A percentile compares a stretch with the other conserved stretches of the same genome.
These are phyloP conservation scores for Larimichthys crocea DNA, from an alignment of 2,113 vertebrate genomes.

Conservation along the genomic window DNA sequence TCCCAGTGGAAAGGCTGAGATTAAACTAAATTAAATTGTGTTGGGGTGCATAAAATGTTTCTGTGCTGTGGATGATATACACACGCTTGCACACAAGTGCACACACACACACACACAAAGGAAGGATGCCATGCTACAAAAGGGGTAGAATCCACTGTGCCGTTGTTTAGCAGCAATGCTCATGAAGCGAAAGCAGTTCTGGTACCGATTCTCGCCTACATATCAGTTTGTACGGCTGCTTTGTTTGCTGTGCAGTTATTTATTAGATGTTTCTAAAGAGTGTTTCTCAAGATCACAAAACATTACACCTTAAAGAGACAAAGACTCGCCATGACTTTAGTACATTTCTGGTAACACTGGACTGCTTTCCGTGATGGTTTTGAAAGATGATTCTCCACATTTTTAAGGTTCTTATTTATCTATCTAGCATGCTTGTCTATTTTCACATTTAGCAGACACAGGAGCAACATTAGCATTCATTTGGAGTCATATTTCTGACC, in stretches of 20 bases:
- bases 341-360: neutral
- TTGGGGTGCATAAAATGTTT: conserved; percentile 79
- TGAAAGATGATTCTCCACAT: too few species aligned
- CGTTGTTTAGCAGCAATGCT: neutral
- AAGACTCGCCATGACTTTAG: neutral
- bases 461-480: too few species aligned
- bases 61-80: conserved; percentile 59
- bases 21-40: conserved; percentile 87
- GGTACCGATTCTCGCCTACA: neutral
- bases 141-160: conserved; percentile 10
- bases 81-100: conserved; percentile 7
- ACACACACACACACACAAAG: conserved; percentile 12
- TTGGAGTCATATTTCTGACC: too few species aligned
- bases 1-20: conserved; percentile 84
- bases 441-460: neutral
- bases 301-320: neutral
- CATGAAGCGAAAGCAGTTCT: conserved; percentile 6
- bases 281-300: neutral
- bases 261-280: neutral
- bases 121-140: conserved; percentile 14
- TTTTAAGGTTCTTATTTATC: too few species aligned
- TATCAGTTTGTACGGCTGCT: neutral
- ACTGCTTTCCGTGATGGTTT: too few species aligned
- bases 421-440: too few species aligned
- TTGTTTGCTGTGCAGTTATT: neutral